These are phyloP conservation scores for Periophthalmus modestus DNA, from an alignment of 2,113 vertebrate genomes.

Conservation along the genomic window DNA sequence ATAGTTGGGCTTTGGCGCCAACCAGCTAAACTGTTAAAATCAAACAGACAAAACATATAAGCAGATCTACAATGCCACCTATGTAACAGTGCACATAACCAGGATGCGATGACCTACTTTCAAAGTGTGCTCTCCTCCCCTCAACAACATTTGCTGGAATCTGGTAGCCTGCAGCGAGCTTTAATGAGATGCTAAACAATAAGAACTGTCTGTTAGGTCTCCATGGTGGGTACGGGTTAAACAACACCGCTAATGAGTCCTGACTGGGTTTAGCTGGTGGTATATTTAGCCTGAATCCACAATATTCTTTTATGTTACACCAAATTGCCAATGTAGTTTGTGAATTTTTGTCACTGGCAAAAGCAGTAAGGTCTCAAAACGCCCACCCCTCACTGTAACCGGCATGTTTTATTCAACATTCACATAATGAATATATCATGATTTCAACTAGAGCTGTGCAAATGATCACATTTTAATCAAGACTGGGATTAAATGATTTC, in stretches of 20 bases:
- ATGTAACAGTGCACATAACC: constrained; percentile 1
- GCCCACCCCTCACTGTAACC: no score
- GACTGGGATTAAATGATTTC: no score
- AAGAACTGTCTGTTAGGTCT: constrained; percentile 54
- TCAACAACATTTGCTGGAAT: constrained; percentile 61
- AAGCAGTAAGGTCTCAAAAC: neutral
- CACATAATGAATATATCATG: no score
- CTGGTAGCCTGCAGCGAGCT: constrained; percentile 58
- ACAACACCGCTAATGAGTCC: constrained; percentile 31
- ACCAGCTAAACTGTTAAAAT: neutral
- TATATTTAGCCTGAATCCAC: constrained; percentile 11
- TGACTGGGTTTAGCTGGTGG: constrained; percentile 8
- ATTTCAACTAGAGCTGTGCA: no score
- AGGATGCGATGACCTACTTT: constrained; percentile 66
- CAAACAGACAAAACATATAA: neutral
- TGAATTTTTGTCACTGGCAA: neutral
- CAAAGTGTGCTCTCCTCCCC: constrained; percentile 31
- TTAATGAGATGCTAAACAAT: constrained; percentile 68
- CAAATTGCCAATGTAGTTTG: neutral
- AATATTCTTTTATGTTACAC: constrained; percentile 3
- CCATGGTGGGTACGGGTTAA: constrained; percentile 43
- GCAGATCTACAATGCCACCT: neutral
- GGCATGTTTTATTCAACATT: no score
- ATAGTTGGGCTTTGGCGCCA: neutral
- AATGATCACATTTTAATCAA: no score